Conservation (phyloP, 2,797 vertebrate genomes). For the Sphenopsis melanotis region DNA sequence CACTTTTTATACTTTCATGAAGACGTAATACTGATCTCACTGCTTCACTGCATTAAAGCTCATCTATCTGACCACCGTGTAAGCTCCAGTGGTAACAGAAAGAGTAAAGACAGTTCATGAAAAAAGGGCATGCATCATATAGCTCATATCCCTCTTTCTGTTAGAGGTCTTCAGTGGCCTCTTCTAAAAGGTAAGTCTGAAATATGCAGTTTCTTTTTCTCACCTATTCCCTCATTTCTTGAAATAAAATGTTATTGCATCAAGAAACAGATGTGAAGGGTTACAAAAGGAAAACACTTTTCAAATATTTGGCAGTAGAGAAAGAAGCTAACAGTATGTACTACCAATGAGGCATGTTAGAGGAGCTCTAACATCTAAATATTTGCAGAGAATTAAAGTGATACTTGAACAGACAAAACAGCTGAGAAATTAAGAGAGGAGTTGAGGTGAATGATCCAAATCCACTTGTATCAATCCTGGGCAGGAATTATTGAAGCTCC, state of each 20-base stretch:
- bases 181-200: neutral
- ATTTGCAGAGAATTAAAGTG: neutral
- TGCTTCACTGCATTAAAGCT: neutral
- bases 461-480: neutral
- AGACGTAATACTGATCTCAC: neutral
- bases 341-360: neutral
- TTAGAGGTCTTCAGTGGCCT: neutral
- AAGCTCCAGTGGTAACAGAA: neutral
- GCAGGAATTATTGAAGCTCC: neutral
- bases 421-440: neutral
- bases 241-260: neutral
- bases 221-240: neutral
- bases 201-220: neutral
- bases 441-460: neutral
- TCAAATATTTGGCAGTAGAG: neutral
- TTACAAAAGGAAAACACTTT: neutral
- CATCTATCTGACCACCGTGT: neutral
- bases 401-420: neutral
- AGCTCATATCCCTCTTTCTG: neutral
- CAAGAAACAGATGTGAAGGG: neutral
- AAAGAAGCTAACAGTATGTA: neutral
- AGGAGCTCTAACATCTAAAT: neutral
- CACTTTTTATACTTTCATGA: neutral
- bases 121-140: rapidly evolving
- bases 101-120: neutral